Evolutionary conservation across 2,888 invertebrate species (phyloP).

Genomic region (Halictus ligatus): DNA sequence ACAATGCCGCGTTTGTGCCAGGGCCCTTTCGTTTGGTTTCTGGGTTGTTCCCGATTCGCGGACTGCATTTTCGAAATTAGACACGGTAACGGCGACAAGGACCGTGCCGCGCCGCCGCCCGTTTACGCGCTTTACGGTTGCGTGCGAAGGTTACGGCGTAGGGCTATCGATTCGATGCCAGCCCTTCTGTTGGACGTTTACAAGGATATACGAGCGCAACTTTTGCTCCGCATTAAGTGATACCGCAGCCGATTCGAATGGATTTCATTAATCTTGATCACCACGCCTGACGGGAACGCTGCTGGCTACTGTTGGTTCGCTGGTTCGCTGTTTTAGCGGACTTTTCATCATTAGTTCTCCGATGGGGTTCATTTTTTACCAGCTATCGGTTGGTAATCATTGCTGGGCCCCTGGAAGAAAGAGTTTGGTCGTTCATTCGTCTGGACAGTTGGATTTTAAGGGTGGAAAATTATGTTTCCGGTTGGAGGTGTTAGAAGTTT

Average conservation of each 20-base stretch:
- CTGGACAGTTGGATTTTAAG: neutral
- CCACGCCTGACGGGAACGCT: neutral
- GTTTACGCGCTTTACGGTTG: conserved; percentile 38
- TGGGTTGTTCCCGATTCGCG: conserved; percentile 9
- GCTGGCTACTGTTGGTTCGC: too few relatives aligned
- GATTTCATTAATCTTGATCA: conserved; percentile 36
- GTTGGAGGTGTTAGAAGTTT: neutral
- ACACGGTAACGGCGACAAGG: neutral
- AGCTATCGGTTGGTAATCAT: conserved; percentile 1
- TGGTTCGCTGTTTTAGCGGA: conserved; percentile 18
- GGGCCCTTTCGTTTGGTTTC: neutral
- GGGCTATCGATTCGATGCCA: conserved; percentile 29
- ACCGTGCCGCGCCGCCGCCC: neutral
- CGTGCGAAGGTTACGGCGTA: conserved; percentile 7
- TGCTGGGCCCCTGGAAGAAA: too few relatives aligned
- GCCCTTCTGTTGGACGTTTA: conserved; percentile 19
- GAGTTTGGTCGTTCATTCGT: neutral
- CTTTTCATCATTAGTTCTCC: neutral
- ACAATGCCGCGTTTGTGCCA: conserved; percentile 20
- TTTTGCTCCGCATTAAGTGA: conserved; percentile 31
- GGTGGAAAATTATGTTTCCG: neutral
- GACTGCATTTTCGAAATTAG: conserved; percentile 17
- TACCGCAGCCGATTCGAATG: conserved; percentile 27
- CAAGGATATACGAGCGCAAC: conserved; percentile 27
- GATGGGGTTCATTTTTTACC: neutral